A percentile compares a stretch with the other conserved stretches of the same genome.
Conservation (phyloP, 2,797 vertebrate species). For the Pogonophryne albipinna region DNA sequence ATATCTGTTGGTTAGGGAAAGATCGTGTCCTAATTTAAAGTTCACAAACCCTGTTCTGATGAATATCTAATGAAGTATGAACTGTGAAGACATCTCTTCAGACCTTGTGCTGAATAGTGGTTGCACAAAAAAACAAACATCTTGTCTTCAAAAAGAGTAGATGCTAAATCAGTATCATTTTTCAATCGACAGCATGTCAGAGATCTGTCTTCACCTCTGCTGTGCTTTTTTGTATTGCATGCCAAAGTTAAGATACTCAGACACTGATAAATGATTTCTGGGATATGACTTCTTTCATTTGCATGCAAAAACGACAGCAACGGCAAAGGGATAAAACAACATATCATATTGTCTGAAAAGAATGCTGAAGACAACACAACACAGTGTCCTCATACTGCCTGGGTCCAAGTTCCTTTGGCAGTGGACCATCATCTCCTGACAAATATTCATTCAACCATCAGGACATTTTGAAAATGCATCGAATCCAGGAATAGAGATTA, state of each 20-base stretch:
- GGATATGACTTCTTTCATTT: conserved; percentile 36
- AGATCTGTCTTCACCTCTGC: conserved; percentile 8
- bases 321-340: conserved; percentile 46
- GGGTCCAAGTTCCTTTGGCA: conserved; percentile 60
- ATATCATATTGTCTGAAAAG: conserved; percentile 51
- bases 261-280: conserved; percentile 57
- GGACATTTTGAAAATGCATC: conserved; percentile 34
- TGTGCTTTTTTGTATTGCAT: conserved; percentile 14
- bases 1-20: neutral
- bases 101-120: neutral
- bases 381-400: conserved; percentile 35
- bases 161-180: conserved; percentile 40
- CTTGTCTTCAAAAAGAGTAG: conserved; percentile 27
- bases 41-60: no score
- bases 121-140: neutral
- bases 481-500: conserved; percentile 50
- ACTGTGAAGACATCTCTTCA: neutral
- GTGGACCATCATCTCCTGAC: conserved; percentile 74
- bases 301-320: conserved; percentile 39
- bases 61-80: neutral
- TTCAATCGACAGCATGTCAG: conserved; percentile 24
- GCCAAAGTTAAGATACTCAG: conserved; percentile 62
- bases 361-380: conserved; percentile 60
- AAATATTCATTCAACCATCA: conserved; percentile 71
- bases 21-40: neutral